Percentiles rank a stretch among this genome's conserved stretches.
Conservation (phyloP, 2,113 vertebrate genomes). For the Mungos mungo region DNA sequence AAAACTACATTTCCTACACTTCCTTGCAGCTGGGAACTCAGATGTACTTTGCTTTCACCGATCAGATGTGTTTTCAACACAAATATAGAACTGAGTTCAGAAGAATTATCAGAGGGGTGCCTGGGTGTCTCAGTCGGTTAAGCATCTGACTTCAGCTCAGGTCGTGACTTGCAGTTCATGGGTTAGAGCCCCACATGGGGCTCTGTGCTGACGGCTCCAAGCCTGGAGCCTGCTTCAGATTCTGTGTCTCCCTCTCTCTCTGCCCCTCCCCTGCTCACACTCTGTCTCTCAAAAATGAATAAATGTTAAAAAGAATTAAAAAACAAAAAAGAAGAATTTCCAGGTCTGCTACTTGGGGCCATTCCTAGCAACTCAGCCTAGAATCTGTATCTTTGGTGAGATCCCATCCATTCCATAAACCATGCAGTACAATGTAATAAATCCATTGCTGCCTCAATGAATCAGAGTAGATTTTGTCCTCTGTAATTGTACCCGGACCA, state of each 20-base stretch:
- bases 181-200: no score
- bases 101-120: background rate
- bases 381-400: background rate
- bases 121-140: no score
- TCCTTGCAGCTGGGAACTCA: background rate
- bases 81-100: background rate
- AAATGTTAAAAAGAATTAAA: no score
- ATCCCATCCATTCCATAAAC: background rate
- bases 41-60: background rate
- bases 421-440: background rate
- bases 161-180: no score
- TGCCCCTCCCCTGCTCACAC: no score
- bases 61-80: background rate
- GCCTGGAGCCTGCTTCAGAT: no score
- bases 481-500: background rate
- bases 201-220: no score
- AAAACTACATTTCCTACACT: background rate
- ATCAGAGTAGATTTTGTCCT: background rate
- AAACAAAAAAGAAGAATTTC: background rate
- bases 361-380: background rate
- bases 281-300: no score
- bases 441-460: background rate
- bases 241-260: no score
- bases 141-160: no score
- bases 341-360: background rate